Base-by-base conservation (phyloP, 2,888 invertebrate species). In the Poecilobothrus nobilitatus region DNA sequence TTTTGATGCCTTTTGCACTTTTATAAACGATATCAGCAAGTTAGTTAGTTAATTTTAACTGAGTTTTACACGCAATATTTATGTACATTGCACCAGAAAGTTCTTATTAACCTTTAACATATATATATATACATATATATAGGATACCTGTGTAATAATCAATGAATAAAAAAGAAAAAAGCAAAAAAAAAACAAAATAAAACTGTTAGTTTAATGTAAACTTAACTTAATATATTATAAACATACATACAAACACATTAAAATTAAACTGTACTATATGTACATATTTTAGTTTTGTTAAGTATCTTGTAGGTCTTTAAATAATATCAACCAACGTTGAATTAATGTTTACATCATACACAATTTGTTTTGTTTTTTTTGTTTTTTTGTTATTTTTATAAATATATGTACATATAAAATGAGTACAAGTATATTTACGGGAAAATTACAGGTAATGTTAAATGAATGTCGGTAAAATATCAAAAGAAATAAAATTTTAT, bases 21-120 rank as follows among this genome's bases (percentile, higher is more conserved):
- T 53, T 53, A 53, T 53, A 53, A 53, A 53, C 53, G 53, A 53
- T 53, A 53, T 53, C 53, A 53, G 53, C 53, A 53, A 53, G 53
- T 53, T 53, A 53, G 12, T 15, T 41, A 41, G 53, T 53, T 53
- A 53, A 53, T 53, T 53, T 53, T 53, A 53, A 53, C 53, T 53
- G 53, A 53, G 53, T 53, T 53, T 53, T 53, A 53, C 53, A 53
- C 53, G 53, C 53, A 53, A 53, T 53, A 53, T 53, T 53, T 53
- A 53, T 53, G 53, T 53, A 53, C 53, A 53, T 53, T 53, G 53
- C 53, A 53, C 53, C 53, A 53, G 27, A 41, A 53, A 53, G 18
- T 53, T 53, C 53, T 53, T 53, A 53, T 53, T 53, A 18, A 18
- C 18, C 18, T 53, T 53, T 18, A 53, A 53, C 53, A 53, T n/a